Evolutionary conservation across 2,888 invertebrate genomes (phyloP).

Genomic region (Syrista parreyssii): DNA sequence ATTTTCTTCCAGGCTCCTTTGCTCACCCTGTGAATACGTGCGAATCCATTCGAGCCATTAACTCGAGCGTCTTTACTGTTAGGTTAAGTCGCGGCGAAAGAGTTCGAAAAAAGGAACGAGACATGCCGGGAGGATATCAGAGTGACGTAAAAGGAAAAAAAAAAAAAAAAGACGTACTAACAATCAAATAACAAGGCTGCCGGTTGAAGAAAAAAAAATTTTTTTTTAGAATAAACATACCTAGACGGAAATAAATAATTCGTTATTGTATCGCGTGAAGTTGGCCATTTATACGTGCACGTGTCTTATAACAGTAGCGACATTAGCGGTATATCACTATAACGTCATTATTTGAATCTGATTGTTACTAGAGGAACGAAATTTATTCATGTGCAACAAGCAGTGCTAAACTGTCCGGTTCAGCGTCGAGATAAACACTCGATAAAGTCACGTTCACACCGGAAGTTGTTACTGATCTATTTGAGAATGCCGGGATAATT

Average conservation of each 20-base stretch:
- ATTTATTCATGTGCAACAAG: background rate
- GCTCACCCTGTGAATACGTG: constrained; percentile 4
- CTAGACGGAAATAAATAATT: background rate
- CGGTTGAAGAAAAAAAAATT: background rate
- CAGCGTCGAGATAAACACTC: background rate
- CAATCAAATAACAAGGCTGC: background rate
- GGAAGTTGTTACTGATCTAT: background rate
- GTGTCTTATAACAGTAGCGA: background rate
- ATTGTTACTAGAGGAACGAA: background rate
- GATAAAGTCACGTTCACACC: background rate
- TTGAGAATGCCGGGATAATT: background rate
- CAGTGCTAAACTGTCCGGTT: background rate
- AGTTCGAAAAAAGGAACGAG: background rate
- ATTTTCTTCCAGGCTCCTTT: background rate
- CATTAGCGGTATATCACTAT: background rate
- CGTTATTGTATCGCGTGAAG: background rate
- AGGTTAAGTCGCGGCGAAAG: background rate
- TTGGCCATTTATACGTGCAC: background rate
- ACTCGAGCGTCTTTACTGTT: constrained; percentile 1
- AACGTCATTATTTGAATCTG: background rate
- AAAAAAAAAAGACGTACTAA: background rate
- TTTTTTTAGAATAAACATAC: no score
- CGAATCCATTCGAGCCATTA: background rate
- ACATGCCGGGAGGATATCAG: background rate
- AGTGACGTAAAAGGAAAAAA: background rate